Conservation (phyloP, 2,113 vertebrate genomes). For the Centropus unirufus region DNA sequence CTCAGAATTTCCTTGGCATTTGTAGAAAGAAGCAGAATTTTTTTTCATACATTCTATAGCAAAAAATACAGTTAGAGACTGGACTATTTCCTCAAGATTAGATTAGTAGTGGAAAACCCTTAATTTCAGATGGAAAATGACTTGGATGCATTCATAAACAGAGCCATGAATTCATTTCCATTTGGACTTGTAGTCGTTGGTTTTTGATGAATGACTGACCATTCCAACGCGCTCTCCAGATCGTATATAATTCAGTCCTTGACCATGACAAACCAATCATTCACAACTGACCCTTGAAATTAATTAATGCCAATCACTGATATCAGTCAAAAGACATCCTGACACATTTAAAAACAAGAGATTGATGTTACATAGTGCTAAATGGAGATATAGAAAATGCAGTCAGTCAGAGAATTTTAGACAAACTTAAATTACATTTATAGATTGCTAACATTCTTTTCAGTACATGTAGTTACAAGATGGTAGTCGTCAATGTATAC, state of each 20-base stretch:
- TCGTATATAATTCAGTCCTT: slow-evolving; percentile 70
- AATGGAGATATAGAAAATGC: slow-evolving; percentile 25
- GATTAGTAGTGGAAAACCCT: not conserved
- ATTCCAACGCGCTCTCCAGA: slow-evolving; percentile 47
- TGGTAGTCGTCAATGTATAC: slow-evolving; percentile 41
- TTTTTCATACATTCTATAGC: not conserved
- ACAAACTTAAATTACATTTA: slow-evolving; percentile 28
- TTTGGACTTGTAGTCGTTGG: slow-evolving; percentile 52
- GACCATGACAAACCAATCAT: slow-evolving; percentile 75
- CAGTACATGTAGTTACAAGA: slow-evolving; percentile 37
- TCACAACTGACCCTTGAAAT: slow-evolving; percentile 72
- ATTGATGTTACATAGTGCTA: not conserved
- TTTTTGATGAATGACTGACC: slow-evolving; percentile 43
- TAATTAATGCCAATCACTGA: slow-evolving; percentile 46
- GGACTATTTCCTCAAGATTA: not conserved
- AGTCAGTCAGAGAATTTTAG: slow-evolving; percentile 11
- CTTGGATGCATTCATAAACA: slow-evolving; percentile 49
- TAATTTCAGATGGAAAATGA: slow-evolving; percentile 59
- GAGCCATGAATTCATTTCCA: slow-evolving; percentile 10
- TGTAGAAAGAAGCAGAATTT: not conserved
- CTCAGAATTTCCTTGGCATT: not conserved
- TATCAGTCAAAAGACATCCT: slow-evolving; percentile 37
- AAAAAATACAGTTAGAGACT: not conserved
- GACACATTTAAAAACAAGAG: slow-evolving; percentile 31
- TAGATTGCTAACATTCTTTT: slow-evolving; percentile 15